Evolutionary conservation across 2,888 invertebrate species (phyloP), one percentile per base, ranked within the genome.

Genomic region (Amiota minor): DNA sequence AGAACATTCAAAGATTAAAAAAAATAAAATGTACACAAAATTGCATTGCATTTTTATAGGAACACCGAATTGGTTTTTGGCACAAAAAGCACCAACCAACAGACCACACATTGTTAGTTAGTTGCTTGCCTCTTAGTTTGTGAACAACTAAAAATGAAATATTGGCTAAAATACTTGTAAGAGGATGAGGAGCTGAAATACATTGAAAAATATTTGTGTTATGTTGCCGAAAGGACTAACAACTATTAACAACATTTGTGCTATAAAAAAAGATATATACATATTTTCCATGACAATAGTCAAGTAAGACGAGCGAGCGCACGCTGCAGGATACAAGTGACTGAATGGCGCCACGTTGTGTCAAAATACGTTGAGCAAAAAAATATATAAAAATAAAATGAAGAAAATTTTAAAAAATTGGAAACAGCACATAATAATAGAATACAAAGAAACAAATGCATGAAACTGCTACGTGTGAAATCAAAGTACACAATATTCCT

Each of bases 281-380:
- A 16, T 65, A 47, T 65, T 65, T 65, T 47, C 16, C 18, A 75
- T 76, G 74, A 78, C 79, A 78, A 76, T 80, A 65, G 78, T 78
- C 77, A 81, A 62, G 16, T 14, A 55, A 23, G 35, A 23, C 50
- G 10, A 6, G 18, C 9, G 71, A 11, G 14, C 18, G 47, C 23
- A 67, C 82, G 64, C 83, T 82, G 84, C 86, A 81, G 83, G 86
- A 77, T 69, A 71, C 56, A 35, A 46, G 50, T 59, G 61, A 64
- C 74, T 68, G 71, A 16, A 73, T 83, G 82, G 83, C 83, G 83
- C 83, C 83, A 84, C 55, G 85, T 83, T 77, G 84, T 72, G 80
- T 76, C 75, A 64, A 67, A n/a, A 71, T 71, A 71, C 55, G 2
- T 35, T 35, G 35, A 35, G 2, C 35, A 35, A 35, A 35, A 35